Evolutionary conservation across 2,797 vertebrate species (phyloP).

Genomic region (Meda fulgida): DNA sequence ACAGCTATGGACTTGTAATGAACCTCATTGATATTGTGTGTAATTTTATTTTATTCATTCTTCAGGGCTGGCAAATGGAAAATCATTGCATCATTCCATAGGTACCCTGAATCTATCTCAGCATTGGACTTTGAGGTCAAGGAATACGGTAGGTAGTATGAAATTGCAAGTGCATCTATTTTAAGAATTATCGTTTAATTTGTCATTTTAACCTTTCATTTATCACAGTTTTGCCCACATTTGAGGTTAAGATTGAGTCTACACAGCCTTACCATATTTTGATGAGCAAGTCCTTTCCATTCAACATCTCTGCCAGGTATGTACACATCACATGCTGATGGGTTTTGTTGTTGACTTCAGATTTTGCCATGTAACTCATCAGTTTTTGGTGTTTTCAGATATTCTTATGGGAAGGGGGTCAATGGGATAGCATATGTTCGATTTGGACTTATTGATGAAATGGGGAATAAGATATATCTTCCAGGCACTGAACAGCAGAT

Average conservation of each 20-base stretch:
- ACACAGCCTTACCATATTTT: conserved; percentile 67
- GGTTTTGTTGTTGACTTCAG: background rate
- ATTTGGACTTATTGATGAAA: conserved; percentile 71
- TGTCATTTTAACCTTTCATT: conserved; percentile 1
- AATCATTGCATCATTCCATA: conserved; percentile 69
- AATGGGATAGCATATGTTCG: conserved; percentile 71
- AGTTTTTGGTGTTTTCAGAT: conserved; percentile 61
- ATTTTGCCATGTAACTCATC: background rate
- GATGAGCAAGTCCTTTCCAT: conserved; percentile 63
- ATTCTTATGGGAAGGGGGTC: conserved; percentile 74
- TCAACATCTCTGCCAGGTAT: conserved; percentile 70
- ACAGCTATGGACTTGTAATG: background rate
- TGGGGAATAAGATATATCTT: conserved; percentile 67
- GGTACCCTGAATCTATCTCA: conserved; percentile 64
- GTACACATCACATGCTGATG: background rate
- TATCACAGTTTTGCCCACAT: conserved; percentile 74
- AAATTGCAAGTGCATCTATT: background rate
- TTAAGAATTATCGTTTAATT: background rate
- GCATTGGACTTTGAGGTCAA: conserved; percentile 75
- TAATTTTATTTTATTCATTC: background rate
- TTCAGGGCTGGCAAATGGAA: conserved; percentile 75
- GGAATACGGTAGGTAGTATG: conserved; percentile 67
- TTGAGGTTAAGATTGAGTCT: conserved; percentile 73
- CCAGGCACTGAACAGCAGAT: conserved; percentile 72
- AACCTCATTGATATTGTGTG: background rate